Evolutionary conservation across 2,113 vertebrate genomes (phyloP).

Genomic region (Myotis yumanensis): DNA sequence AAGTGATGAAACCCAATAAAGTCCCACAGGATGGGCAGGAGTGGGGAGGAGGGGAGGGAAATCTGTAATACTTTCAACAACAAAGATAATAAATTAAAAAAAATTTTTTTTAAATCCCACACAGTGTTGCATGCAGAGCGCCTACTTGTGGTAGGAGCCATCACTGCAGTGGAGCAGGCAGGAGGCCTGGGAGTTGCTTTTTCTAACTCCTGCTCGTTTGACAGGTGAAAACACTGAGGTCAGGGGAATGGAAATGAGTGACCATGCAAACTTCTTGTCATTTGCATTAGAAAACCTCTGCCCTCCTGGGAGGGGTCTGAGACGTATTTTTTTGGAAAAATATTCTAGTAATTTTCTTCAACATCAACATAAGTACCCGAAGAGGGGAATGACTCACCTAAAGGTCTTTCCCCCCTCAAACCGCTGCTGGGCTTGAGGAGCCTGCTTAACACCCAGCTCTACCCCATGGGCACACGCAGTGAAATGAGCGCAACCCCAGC

Average conservation of each 20-base stretch:
- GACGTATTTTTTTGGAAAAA: not conserved
- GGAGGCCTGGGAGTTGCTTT: not conserved
- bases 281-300: not conserved
- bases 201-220: not conserved
- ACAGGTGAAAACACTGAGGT: not conserved
- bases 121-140: not conserved
- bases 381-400: not conserved
- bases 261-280: not conserved
- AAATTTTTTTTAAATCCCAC: too few relatives aligned
- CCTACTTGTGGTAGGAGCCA: not conserved
- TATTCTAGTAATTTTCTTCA: slow-evolving; percentile 22
- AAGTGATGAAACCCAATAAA: not conserved
- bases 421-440: not conserved
- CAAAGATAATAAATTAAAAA: too few relatives aligned
- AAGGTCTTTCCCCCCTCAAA: not conserved
- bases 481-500: not conserved
- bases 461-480: not conserved
- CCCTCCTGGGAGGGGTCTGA: not conserved
- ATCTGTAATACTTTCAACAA: too few relatives aligned
- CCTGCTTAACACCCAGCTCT: not conserved
- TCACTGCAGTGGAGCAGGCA: not conserved
- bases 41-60: too few relatives aligned
- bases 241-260: not conserved
- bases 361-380: not conserved
- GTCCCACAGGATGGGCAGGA: not conserved